These are phyloP conservation scores for Adoxophyes honmai DNA, from an alignment of 1,140 invertebrate species.

Conservation along the genomic window DNA sequence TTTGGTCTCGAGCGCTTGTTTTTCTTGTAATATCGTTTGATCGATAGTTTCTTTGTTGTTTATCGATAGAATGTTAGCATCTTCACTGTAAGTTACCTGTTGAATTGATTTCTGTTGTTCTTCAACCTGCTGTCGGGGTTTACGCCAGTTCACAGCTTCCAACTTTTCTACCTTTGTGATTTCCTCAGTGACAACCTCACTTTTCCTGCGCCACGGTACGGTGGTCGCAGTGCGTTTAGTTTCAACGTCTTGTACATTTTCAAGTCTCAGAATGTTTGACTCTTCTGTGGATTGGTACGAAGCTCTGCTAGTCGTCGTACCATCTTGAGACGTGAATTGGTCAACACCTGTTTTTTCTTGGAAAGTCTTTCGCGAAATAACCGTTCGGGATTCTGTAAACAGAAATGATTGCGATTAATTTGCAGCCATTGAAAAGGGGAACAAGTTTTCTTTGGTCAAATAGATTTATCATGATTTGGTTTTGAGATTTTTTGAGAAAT, in stretches of 20 bases:
- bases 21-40: not conserved
- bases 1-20: conserved; percentile 32
- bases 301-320: conserved; percentile 28
- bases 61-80: conserved; percentile 12
- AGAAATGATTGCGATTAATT: conserved; percentile 12
- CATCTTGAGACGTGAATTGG: conserved; percentile 22
- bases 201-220: conserved; percentile 57
- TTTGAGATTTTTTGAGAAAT: no score
- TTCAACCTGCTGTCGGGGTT: not conserved
- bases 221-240: conserved; percentile 29
- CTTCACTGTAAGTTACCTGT: not conserved
- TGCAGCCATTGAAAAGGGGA: no score
- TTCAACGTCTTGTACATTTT: conserved; percentile 48
- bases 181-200: conserved; percentile 18
- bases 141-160: conserved; percentile 17
- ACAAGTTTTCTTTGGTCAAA: no score
- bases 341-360: conserved; percentile 38
- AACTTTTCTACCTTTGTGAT: conserved; percentile 29
- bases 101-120: conserved; percentile 2
- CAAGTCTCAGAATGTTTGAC: conserved; percentile 51
- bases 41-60: conserved; percentile 7
- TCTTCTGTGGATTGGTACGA: conserved; percentile 56
- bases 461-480: no score
- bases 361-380: conserved; percentile 32
- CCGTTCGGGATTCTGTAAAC: conserved; percentile 47